A percentile compares a stretch with the other conserved stretches of the same genome.
phyloP scores from a whole-genome alignment of 2,113 vertebrate genomes.

The Alligator sinensis region DNA sequence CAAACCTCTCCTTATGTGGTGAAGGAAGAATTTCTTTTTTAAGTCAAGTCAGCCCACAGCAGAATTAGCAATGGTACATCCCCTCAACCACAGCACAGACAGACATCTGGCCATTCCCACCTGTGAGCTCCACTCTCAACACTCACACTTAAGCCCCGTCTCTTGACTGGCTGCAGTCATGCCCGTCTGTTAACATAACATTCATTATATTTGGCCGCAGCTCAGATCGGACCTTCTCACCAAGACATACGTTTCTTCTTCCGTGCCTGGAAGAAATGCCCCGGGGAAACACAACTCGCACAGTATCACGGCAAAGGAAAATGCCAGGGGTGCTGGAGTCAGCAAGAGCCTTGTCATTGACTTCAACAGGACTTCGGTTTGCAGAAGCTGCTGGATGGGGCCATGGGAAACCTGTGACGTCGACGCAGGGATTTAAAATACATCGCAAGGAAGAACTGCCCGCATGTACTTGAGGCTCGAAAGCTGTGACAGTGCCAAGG shows the following conservation, averaged over 20 bases:
- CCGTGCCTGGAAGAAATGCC: conserved; percentile 13
- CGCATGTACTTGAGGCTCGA: conserved; percentile 51
- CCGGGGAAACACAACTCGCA: background rate
- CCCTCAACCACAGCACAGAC: conserved; percentile 66
- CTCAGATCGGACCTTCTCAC: conserved; percentile 11
- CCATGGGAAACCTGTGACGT: conserved; percentile 21
- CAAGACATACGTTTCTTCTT: background rate
- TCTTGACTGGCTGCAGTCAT: background rate
- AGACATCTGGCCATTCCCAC: conserved; percentile 72
- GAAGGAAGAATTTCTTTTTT: conserved; percentile 63
- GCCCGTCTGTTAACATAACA: conserved; percentile 44
- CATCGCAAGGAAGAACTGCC: conserved; percentile 46
- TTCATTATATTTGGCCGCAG: conserved; percentile 36
- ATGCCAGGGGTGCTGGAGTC: background rate
- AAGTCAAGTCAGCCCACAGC: conserved; percentile 60
- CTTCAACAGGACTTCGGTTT: background rate
- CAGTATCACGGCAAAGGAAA: background rate
- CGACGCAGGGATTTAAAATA: conserved; percentile 20
- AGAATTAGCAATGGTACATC: conserved; percentile 73
- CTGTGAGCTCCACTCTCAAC: conserved; percentile 62
- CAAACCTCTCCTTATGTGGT: conserved; percentile 67
- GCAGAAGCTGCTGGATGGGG: background rate
- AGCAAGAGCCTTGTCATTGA: background rate
- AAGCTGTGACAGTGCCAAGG: conserved; percentile 49
- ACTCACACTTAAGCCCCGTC: conserved; percentile 15